Conservation (phyloP, 1,140 invertebrate species). For the Neuroterus valhalla region DNA sequence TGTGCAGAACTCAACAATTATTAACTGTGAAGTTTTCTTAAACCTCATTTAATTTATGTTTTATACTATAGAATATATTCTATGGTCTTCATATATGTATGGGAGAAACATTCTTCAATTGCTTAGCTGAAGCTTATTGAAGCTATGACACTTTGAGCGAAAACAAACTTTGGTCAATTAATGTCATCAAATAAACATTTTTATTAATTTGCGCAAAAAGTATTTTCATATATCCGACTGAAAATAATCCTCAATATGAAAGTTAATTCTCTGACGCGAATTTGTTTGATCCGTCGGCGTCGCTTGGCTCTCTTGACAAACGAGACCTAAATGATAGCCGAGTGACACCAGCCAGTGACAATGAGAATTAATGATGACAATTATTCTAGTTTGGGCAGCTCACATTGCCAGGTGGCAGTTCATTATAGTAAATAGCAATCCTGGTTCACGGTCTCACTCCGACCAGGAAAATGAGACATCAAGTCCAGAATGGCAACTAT, state of each 20-base stretch:
- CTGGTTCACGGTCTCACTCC: constrained; percentile 13
- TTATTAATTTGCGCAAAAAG: background rate
- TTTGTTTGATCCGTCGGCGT: constrained; percentile 4
- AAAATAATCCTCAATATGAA: background rate
- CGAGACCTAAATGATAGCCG: constrained; percentile 36
- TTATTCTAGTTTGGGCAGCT: constrained; percentile 37
- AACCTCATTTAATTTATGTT: no score
- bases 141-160: no score
- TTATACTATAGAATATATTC: no score
- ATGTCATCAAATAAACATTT: background rate
- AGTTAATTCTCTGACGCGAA: constrained; percentile 1
- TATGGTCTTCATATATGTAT: no score
- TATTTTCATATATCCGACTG: background rate
- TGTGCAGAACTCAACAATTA: no score
- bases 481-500: constrained; percentile 47
- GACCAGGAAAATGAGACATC: constrained; percentile 58
- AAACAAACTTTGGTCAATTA: background rate
- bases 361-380: constrained; percentile 45
- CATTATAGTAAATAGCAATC: constrained; percentile 2
- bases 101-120: no score
- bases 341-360: constrained; percentile 41
- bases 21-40: no score
- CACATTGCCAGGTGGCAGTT: constrained; percentile 35
- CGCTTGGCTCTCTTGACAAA: constrained; percentile 36
- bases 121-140: no score